A percentile compares a stretch with the other conserved stretches of the same genome.
These are phyloP conservation scores for Pogonognathellus flavescens DNA, from an alignment of 1,140 invertebrate species.

Conservation along the genomic window DNA sequence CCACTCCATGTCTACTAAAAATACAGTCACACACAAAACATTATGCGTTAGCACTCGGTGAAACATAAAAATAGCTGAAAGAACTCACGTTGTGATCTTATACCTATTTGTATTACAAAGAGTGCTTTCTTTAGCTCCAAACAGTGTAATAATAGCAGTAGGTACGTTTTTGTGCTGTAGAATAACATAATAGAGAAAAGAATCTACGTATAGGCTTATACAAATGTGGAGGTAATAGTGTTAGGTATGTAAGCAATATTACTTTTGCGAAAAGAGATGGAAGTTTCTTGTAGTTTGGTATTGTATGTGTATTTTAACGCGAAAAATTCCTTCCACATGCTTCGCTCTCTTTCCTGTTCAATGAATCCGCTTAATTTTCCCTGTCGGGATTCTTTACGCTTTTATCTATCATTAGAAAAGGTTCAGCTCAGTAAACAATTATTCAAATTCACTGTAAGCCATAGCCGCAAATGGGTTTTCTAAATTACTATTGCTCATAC, in stretches of 20 bases:
- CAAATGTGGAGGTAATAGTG: neutral
- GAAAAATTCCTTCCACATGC: constrained; percentile 22
- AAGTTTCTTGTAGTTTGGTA: neutral
- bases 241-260: neutral
- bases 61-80: constrained; percentile 32
- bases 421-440: constrained; percentile 32
- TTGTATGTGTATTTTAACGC: constrained; percentile 11
- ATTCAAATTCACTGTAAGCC: constrained; percentile 32
- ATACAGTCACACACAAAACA: neutral
- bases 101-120: neutral
- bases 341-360: constrained; percentile 33
- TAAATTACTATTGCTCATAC: neutral
- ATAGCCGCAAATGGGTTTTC: constrained; percentile 1
- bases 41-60: constrained; percentile 9
- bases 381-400: constrained; percentile 17
- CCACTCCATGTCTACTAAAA: neutral
- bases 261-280: neutral
- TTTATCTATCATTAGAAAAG: constrained; percentile 35
- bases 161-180: neutral
- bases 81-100: constrained; percentile 33
- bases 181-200: neutral
- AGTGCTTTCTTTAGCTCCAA: neutral
- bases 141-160: neutral
- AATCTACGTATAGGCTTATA: too few species aligned
- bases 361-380: constrained; percentile 38